phyloP scores from a whole-genome alignment of 2,797 vertebrate genomes.

The Hipposideros larvatus region DNA sequence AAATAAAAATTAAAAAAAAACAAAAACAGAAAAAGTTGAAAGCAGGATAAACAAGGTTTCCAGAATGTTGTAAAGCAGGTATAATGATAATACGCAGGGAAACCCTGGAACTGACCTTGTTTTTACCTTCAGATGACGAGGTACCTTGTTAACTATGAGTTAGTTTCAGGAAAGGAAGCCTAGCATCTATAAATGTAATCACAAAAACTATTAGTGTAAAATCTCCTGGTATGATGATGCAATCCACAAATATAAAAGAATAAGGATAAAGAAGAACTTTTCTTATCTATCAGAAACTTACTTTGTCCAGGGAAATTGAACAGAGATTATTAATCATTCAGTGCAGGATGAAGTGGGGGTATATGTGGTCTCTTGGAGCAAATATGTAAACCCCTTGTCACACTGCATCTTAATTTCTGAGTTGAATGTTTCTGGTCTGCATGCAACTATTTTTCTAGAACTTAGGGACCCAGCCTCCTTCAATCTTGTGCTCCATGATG shows the following conservation, averaged over 20 bases:
- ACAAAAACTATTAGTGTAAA: not conserved
- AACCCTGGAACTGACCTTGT: not conserved
- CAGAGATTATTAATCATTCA: not conserved
- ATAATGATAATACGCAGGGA: not conserved
- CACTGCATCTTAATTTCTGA: not conserved
- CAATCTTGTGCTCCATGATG: too few species aligned
- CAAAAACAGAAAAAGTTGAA: not conserved
- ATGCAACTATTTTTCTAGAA: not conserved
- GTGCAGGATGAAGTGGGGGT: not conserved
- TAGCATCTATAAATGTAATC: not conserved
- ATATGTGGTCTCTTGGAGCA: not conserved
- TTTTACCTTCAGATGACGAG: not conserved
- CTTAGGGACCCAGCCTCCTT: not conserved
- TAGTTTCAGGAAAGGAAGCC: not conserved
- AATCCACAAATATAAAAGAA: not conserved
- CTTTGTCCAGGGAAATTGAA: not conserved
- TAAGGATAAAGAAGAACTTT: not conserved
- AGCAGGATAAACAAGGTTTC: not conserved
- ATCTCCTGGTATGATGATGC: not conserved
- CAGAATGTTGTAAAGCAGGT: not conserved
- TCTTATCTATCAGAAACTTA: not conserved
- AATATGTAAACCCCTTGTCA: not conserved
- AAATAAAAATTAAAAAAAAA: too few species aligned
- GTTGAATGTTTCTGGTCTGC: not conserved
- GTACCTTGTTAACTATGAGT: not conserved